Base-by-base conservation (phyloP, 2,888 invertebrate genomes). In the Leptogaster cylindrica region DNA sequence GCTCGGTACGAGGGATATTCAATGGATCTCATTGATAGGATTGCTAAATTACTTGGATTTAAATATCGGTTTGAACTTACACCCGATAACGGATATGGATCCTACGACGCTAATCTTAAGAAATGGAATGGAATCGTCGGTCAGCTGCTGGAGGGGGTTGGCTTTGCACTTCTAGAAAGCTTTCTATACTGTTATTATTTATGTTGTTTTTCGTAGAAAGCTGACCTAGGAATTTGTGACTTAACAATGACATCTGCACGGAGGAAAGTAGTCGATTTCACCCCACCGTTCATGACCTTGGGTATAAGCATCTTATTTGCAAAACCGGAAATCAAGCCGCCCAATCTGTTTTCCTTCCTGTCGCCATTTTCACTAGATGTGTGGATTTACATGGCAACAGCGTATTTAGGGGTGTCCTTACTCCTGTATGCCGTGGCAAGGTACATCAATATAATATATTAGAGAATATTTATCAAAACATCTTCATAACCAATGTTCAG, bases 211-310 rank as follows among this genome's bases (percentile, higher is more conserved):
- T n/a, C 85, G 33, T 82, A 95, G 95, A 91, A 91, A 85, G 95
- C 95, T 7, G 95, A 97, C 79, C 85, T 99, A 72, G 97, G 95
- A 0, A 90, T 98, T 67, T 97, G 96, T 74, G 97, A 98, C 77
- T 83, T 99, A 73, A 97, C 98, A 1, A 97, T 98, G 70, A 99
- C 95, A 7, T 94, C 92, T 78, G 89, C 92, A 66, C 85, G 98
- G 65, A 88, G 96, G 73, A 87, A 88, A 71, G 89, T 88, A 31
- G 94, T 95, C 14, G 96, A 96, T 80, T 97, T 97, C 79, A 94
- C 95, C 0, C 95, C 95, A 82, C 98, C 98, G 0, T 99, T 97
- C 81, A 97, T 99, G 94, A 96, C 94, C 73, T 83, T 98, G 70
- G 95, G 93, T 83, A 94, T 95, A 73, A 92, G 94, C 75, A 95